Conservation (phyloP, 1,140 invertebrate genomes). For the Streblospio benedicti region DNA sequence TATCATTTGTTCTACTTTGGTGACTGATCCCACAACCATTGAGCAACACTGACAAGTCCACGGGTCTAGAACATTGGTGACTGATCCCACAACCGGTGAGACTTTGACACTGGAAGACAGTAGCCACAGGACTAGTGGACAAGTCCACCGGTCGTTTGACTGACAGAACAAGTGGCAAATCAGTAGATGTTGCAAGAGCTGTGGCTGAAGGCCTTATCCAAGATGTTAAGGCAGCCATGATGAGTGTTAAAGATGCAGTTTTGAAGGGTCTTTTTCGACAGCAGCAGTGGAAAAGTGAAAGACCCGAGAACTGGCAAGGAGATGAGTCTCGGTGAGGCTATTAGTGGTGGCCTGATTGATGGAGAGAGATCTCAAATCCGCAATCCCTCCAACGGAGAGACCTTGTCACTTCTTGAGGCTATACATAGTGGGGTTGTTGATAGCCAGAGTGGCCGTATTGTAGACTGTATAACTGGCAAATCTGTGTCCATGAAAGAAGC, state of each 20-base stretch:
- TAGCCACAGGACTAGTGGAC: background rate
- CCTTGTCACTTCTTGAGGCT: conserved; percentile 63
- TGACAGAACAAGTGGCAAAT: too few species aligned
- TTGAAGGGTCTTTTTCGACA: too few species aligned
- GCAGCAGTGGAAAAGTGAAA: too few species aligned
- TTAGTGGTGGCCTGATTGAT: conserved; percentile 27
- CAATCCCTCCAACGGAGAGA: background rate
- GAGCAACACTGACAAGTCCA: too few species aligned
- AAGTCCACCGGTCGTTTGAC: background rate
- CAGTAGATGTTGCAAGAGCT: too few species aligned
- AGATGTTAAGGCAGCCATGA: too few species aligned
- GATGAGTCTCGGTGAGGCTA: conserved; percentile 60
- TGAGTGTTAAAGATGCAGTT: too few species aligned
- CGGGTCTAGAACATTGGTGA: background rate
- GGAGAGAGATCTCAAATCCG: background rate
- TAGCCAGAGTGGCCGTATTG: conserved; percentile 62
- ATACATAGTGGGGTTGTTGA: conserved; percentile 61
- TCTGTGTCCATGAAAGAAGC: conserved; percentile 66
- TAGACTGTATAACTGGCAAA: conserved; percentile 64
- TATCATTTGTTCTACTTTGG: too few species aligned
- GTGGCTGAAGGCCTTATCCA: too few species aligned
- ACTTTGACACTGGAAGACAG: background rate
- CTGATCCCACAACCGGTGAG: background rate
- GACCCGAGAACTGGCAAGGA: conserved; percentile 17
- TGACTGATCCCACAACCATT: too few species aligned